Base-by-base conservation (phyloP, 2,888 invertebrate genomes). In the Hydraecia micacea region DNA sequence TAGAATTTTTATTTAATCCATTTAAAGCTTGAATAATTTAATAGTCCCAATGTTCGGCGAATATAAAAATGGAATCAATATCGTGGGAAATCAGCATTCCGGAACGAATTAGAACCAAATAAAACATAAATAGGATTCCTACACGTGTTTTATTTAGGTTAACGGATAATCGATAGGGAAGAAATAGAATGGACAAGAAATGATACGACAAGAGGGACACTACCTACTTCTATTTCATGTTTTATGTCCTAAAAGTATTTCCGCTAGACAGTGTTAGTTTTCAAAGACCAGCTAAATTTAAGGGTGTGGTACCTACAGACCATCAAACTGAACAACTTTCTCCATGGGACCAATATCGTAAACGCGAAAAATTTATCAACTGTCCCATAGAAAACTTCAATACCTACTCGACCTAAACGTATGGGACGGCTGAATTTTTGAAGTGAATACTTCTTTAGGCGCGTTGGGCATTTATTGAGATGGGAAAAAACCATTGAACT, bases 1-100 rank as follows among this genome's bases (percentile, higher is more conserved):
- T 76, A 36, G 60, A 49, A 49, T 80, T 71, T 84, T 62, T 71
- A 60, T 79, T 86, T 84, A 87, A 85, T 84, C 75, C 74, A 80
- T 78, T 85, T 83, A 80, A 80, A 76, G 86, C 79, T 79, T 71
- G 73, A 52, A 85, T 87, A 79, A 85, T 88, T 86, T 76, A 60
- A 82, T 79, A 77, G 77, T 74, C 46, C 55, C 32, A 73, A 77
- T 81, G 70, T 67, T 78, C 63, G 49, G 84, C 77, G 71, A 81
- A 80, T 86, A 80, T 79, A 83, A 79, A 79, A 79, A 80, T 55
- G 69, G 58, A 77, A 62, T 60, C 18, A 42, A 79, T 73, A 79
- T 80, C 89, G 83, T 88, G 87, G 85, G 88, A 88, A 88, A 86
- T 86, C 79, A 55, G 82, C 75, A 79, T 83, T 83, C 77, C 76